phyloP scores from a whole-genome alignment of 2,797 vertebrate species.

The Coregonus suidteri region DNA sequence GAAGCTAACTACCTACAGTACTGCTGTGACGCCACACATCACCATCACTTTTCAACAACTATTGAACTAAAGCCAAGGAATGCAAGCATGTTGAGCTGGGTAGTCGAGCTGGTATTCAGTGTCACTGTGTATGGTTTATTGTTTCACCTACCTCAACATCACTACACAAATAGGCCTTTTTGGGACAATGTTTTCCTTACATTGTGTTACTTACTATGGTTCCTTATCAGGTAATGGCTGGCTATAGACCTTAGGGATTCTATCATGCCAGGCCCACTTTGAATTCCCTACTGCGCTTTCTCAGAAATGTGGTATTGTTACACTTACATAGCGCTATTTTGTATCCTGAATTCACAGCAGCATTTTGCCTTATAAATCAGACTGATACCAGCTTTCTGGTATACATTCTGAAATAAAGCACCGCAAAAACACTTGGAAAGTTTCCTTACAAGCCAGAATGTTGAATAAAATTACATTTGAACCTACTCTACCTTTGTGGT shows the following conservation, averaged over 20 bases:
- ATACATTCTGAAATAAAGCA: too few relatives aligned
- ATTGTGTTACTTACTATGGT: conserved; percentile 14
- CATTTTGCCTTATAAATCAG: background rate
- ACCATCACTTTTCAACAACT: background rate
- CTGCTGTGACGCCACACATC: background rate
- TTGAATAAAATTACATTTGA: too few relatives aligned
- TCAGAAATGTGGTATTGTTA: background rate
- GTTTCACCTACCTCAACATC: background rate
- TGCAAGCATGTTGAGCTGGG: background rate
- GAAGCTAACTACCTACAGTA: background rate
- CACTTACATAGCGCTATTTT: background rate
- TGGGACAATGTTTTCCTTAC: conserved; percentile 38
- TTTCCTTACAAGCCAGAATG: too few relatives aligned
- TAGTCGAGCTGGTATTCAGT: background rate
- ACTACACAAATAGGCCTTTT: conserved; percentile 3
- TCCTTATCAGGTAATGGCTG: background rate
- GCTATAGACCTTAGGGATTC: too few relatives aligned
- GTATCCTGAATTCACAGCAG: background rate
- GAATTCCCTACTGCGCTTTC: background rate
- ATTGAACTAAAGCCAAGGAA: background rate
- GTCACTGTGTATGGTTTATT: background rate
- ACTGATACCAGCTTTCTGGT: too few relatives aligned
- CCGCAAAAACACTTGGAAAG: too few relatives aligned
- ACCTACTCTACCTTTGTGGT: too few relatives aligned
- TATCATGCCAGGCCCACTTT: too few relatives aligned